Percentiles rank a stretch among this genome's conserved stretches.
These are phyloP conservation scores for Limosa lapponica DNA, from an alignment of 2,797 vertebrate genomes.

Conservation along the genomic window DNA sequence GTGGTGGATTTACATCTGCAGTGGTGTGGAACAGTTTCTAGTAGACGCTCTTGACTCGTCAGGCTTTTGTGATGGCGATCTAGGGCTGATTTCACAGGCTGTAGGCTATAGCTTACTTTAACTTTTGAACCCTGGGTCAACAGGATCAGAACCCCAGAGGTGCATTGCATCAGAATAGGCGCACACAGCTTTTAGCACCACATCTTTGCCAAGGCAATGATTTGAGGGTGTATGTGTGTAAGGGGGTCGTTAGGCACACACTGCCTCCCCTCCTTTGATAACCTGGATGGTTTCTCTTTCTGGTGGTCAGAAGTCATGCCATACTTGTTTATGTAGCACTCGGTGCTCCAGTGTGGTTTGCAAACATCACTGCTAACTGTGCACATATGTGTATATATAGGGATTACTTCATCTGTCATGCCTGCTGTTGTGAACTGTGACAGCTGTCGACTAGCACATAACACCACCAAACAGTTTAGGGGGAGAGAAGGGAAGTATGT, in stretches of 20 bases:
- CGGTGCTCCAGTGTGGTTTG: not conserved
- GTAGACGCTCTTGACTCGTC: not conserved
- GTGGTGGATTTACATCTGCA: not conserved
- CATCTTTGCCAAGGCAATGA: not conserved
- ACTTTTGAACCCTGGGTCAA: not conserved
- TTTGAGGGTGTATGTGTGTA: fast-evolving
- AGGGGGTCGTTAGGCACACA: not conserved
- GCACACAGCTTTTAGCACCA: not conserved
- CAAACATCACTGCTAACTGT: not conserved
- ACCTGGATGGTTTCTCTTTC: not conserved
- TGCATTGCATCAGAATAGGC: not conserved
- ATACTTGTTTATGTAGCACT: not conserved
- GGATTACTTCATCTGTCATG: not conserved
- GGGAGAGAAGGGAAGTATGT: not conserved
- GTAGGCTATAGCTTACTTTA: not conserved
- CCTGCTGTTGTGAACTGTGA: not conserved
- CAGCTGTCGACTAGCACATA: not conserved
- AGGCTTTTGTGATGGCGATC: not conserved
- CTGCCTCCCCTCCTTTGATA: not conserved
- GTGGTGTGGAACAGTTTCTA: not conserved
- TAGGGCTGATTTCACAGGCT: not conserved
- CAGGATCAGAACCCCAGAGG: not conserved
- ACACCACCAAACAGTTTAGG: not conserved
- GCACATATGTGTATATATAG: not conserved
- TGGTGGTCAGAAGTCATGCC: not conserved